These are phyloP conservation scores for Poicephalus meyeri DNA, from an alignment of 2,113 vertebrate genomes.

Conservation along the genomic window DNA sequence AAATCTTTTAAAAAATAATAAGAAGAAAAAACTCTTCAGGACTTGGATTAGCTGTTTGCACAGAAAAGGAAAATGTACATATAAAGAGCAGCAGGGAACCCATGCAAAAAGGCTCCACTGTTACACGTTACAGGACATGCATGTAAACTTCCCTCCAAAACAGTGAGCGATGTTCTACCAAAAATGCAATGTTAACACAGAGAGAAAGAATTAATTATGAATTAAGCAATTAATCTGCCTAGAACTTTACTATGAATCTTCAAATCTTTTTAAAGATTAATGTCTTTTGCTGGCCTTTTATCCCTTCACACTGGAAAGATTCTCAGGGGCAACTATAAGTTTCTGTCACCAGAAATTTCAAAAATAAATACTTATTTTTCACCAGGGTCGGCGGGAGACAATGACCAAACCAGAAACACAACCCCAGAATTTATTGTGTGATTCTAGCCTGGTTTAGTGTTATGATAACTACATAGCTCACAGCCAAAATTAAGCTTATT, in stretches of 20 bases:
- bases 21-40: background rate
- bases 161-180: background rate
- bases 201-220: background rate
- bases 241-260: background rate
- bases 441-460: background rate
- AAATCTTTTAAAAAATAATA: no score
- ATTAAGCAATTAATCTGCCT: background rate
- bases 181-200: background rate
- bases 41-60: background rate
- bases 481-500: background rate
- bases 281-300: background rate
- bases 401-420: background rate
- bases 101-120: background rate
- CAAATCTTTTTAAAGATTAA: background rate
- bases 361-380: background rate
- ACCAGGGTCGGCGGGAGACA: background rate
- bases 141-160: background rate
- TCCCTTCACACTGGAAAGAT: background rate
- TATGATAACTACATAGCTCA: background rate
- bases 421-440: background rate
- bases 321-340: background rate
- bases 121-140: rapidly evolving
- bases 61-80: background rate
- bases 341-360: background rate
- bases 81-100: background rate